A percentile compares a stretch with the other conserved stretches of the same genome.
phyloP scores from a whole-genome alignment of 2,888 invertebrate species.

The Trichacis sp. region DNA sequence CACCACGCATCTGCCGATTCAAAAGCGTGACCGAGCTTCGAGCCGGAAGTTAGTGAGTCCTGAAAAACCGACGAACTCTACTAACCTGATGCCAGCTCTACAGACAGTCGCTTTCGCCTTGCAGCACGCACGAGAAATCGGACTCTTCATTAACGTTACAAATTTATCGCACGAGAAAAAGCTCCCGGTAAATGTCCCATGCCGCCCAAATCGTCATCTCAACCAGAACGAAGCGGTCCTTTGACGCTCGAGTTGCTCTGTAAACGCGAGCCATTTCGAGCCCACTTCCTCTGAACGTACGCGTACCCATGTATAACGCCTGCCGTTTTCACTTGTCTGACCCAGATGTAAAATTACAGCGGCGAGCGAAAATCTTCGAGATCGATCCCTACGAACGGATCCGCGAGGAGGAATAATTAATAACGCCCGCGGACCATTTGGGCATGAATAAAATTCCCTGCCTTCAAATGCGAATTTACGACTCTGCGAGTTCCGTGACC shows the following conservation, averaged over 20 bases:
- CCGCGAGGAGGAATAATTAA: constrained; percentile 28
- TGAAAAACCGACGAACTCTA: constrained; percentile 34
- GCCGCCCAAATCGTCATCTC: constrained; percentile 44
- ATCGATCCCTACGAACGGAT: constrained; percentile 34
- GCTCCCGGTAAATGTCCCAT: constrained; percentile 14
- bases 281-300: constrained; percentile 47
- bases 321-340: constrained; percentile 67
- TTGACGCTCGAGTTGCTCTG: constrained; percentile 49
- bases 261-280: constrained; percentile 52
- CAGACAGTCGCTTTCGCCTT: constrained; percentile 59
- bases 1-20: constrained; percentile 30
- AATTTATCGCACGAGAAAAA: constrained; percentile 4
- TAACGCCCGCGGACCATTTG: no score
- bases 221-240: constrained; percentile 33
- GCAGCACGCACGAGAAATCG: constrained; percentile 54
- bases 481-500: neutral
- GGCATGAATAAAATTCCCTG: no score
- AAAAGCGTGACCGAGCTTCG: constrained; percentile 47
- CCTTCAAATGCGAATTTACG: neutral
- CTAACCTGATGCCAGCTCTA: constrained; percentile 31
- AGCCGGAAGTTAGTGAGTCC: constrained; percentile 53
- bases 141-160: constrained; percentile 21
- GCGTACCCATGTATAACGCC: constrained; percentile 50
- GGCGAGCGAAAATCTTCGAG: constrained; percentile 30
- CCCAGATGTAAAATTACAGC: constrained; percentile 58